phyloP scores from a whole-genome alignment of 2,797 vertebrate species.

The Mus caroli region DNA sequence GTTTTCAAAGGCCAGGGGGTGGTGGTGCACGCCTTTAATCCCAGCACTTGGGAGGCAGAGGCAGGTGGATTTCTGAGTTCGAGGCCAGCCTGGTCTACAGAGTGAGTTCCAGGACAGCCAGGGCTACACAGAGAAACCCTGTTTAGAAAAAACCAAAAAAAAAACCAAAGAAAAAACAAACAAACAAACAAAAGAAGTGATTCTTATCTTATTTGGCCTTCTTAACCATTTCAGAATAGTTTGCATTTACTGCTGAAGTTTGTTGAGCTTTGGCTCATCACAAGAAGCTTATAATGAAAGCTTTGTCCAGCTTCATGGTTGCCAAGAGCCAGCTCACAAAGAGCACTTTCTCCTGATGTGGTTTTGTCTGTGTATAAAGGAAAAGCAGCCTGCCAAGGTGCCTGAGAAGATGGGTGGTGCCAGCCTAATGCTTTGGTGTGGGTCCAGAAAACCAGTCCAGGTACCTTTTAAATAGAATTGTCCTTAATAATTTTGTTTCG shows the following conservation, averaged over 20 bases:
- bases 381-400: not conserved
- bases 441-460: constrained; percentile 11
- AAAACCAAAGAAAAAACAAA: no score
- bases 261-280: not conserved
- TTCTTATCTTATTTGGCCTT: not conserved
- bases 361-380: not conserved
- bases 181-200: not conserved
- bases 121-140: no score
- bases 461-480: constrained; percentile 24
- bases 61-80: no score
- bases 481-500: not conserved
- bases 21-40: no score
- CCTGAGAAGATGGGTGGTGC: not conserved
- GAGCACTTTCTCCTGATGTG: not conserved
- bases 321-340: not conserved
- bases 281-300: constrained; percentile 33
- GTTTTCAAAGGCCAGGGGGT: no score
- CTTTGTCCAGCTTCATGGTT: not conserved
- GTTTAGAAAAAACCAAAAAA: no score
- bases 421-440: not conserved
- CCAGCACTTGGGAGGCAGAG: no score
- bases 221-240: constrained; percentile 38
- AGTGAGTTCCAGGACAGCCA: no score
- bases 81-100: no score
- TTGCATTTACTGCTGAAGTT: not conserved